phyloP scores from a whole-genome alignment of 2,888 invertebrate genomes.

The Agapetus fuscipes region DNA sequence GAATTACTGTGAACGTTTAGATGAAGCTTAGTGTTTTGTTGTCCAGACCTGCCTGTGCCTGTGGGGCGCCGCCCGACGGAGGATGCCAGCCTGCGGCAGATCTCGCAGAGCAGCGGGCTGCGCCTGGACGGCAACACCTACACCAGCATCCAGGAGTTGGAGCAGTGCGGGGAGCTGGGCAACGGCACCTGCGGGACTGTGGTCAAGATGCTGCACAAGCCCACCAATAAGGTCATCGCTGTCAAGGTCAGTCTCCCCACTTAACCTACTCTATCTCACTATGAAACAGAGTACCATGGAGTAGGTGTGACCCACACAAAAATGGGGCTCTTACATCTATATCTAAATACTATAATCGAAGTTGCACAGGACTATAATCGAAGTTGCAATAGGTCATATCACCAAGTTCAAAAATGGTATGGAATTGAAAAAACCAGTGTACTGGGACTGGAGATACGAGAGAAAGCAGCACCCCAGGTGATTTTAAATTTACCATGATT shows the following conservation, averaged over 20 bases:
- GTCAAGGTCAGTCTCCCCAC: constrained; percentile 79
- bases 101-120: constrained; percentile 84
- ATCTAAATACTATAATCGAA: no score
- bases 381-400: no score
- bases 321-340: constrained; percentile 1
- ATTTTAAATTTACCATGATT: no score
- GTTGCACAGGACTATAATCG: no score
- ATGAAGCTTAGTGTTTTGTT: no score
- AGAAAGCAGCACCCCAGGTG: no score
- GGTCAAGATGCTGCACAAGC: constrained; percentile 88
- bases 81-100: constrained; percentile 68
- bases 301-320: not conserved
- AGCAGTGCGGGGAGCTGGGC: constrained; percentile 79
- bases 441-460: no score
- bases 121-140: constrained; percentile 72
- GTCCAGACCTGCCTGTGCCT: constrained; percentile 48
- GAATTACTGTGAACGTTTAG: no score
- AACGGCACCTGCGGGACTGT: constrained; percentile 98
- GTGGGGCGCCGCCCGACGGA: constrained; percentile 45
- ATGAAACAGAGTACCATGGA: no score
- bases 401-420: no score
- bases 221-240: constrained; percentile 79
- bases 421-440: no score
- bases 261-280: not conserved
- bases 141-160: constrained; percentile 70